Percentiles rank a stretch among this genome's conserved stretches.
Conservation (phyloP, 2,888 invertebrate genomes). For the Eilema caniola region DNA sequence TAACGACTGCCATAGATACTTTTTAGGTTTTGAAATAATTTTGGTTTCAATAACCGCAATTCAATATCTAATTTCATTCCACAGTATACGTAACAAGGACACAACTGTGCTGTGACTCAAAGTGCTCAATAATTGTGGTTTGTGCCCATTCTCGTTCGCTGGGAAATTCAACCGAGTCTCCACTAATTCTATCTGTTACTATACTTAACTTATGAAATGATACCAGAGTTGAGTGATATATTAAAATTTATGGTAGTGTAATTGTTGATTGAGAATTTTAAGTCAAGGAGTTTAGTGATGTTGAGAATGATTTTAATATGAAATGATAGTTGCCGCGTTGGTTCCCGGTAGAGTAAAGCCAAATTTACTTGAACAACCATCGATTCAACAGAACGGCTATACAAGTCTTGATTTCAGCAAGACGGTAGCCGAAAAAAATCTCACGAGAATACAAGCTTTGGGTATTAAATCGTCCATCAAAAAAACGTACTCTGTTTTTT, state of each 20-base stretch:
- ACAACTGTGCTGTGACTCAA: not conserved
- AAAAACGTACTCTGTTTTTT: no score
- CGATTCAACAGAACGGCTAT: no score
- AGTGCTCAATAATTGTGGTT: conserved; percentile 15
- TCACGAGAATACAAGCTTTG: not conserved
- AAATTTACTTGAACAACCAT: not conserved
- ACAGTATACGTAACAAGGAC: not conserved
- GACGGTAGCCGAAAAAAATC: no score
- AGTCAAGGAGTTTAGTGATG: no score
- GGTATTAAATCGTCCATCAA: not conserved
- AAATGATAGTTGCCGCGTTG: no score
- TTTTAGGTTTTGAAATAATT: no score
- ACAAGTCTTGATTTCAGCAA: no score
- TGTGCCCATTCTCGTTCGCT: conserved; percentile 5
- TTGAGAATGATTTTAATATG: no score
- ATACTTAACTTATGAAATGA: not conserved
- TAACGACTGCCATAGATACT: no score
- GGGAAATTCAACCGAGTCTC: not conserved
- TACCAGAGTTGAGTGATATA: not conserved
- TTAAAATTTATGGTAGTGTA: no score
- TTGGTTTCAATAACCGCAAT: not conserved
- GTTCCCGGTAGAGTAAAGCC: no score
- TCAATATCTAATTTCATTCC: conserved; percentile 4
- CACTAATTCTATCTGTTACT: not conserved
- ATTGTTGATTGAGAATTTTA: no score